Conservation (phyloP, 2,797 vertebrate species). For the Mormyrus proboscirostris region DNA sequence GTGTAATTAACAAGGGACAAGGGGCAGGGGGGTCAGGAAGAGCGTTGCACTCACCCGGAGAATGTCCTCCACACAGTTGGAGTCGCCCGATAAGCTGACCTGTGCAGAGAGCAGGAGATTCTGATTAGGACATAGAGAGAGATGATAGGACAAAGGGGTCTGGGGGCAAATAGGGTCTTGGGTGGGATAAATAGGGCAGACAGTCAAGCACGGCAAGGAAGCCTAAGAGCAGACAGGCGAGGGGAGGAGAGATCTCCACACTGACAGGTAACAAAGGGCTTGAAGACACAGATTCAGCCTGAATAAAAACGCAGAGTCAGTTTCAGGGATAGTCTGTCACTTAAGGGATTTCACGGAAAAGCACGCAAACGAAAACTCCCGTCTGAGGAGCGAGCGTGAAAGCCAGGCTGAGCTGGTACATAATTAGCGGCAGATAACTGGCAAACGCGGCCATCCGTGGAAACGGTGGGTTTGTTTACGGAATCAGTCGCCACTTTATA, state of each 20-base stretch:
- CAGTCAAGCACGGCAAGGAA: background rate
- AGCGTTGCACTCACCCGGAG: conserved; percentile 76
- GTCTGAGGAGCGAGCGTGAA: background rate
- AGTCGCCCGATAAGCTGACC: conserved; percentile 86
- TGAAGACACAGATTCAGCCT: background rate
- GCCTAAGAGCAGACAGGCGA: background rate
- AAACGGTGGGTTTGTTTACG: background rate
- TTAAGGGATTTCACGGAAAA: conserved; percentile 7
- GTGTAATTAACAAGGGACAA: conserved; percentile 12
- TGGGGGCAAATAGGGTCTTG: background rate
- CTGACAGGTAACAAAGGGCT: background rate
- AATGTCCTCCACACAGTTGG: conserved; percentile 96
- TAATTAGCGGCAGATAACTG: background rate
- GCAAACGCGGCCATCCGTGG: background rate
- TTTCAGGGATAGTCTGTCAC: conserved; percentile 26
- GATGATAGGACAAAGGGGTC: conserved; percentile 9
- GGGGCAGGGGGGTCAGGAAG: conserved; percentile 45
- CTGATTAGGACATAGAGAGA: conserved; percentile 40
- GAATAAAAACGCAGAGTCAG: background rate
- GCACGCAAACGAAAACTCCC: conserved; percentile 12
- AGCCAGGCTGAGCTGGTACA: background rate
- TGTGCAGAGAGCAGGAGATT: conserved; percentile 50
- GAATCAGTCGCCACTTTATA: background rate
- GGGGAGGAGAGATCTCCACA: background rate
- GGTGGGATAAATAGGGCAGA: background rate